phyloP scores from a whole-genome alignment of 2,797 vertebrate species.

The Anabacerthia variegaticeps region DNA sequence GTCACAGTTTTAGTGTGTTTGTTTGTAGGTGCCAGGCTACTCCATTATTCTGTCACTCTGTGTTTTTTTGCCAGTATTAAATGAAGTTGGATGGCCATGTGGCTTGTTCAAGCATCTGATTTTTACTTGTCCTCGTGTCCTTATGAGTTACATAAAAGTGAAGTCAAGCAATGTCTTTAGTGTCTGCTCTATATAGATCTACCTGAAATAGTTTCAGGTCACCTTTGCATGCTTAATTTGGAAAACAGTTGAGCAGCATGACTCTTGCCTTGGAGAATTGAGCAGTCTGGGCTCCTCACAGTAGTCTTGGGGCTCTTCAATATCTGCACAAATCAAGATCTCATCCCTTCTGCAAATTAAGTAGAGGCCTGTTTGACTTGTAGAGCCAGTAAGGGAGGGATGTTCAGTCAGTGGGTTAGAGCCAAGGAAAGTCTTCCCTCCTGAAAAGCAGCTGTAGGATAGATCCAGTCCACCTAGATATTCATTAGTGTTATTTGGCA shows the following conservation, averaged over 20 bases:
- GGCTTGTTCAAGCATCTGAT: background rate
- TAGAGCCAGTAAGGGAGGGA: constrained; percentile 37
- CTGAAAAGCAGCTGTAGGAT: background rate
- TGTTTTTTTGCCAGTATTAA: background rate
- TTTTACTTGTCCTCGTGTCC: constrained; percentile 41
- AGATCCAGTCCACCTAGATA: background rate
- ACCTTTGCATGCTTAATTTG: constrained; percentile 60
- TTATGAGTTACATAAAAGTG: constrained; percentile 37
- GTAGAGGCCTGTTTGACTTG: background rate
- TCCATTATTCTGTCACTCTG: background rate
- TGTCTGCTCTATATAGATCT: constrained; percentile 57
- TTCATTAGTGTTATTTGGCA: background rate
- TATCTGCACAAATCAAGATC: background rate
- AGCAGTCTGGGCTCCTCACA: background rate
- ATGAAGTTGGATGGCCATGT: background rate
- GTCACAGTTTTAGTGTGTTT: background rate
- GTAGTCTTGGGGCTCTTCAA: background rate
- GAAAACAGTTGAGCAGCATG: constrained; percentile 45
- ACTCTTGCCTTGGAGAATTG: constrained; percentile 37
- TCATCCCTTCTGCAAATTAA: background rate
- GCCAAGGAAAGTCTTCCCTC: background rate
- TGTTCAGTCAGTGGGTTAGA: background rate
- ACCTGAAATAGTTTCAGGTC: constrained; percentile 68
- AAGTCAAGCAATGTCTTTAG: constrained; percentile 27
- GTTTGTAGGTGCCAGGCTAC: background rate